These are phyloP conservation scores for Drosophila koepferae DNA, from an alignment of 2,888 invertebrate genomes.

Conservation along the genomic window DNA sequence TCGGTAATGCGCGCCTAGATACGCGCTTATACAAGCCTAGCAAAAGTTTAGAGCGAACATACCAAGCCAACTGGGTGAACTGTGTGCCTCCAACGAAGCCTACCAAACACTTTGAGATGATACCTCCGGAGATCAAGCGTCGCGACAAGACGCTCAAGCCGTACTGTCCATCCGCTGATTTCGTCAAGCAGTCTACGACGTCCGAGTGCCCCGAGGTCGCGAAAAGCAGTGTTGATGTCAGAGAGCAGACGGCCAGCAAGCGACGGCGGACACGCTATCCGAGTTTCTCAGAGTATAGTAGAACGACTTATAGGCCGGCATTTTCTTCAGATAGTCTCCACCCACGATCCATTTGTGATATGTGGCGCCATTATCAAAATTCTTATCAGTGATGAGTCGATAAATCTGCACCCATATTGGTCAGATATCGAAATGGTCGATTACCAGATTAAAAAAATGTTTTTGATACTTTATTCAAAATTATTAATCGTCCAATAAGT, in stretches of 20 bases:
- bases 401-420: background rate
- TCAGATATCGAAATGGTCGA: background rate
- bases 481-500: background rate
- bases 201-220: background rate
- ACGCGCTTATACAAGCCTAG: conserved; percentile 40
- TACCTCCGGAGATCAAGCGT: background rate
- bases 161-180: background rate
- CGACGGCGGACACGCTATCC: conserved; percentile 44
- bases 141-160: background rate
- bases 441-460: background rate
- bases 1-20: conserved; percentile 24
- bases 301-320: background rate
- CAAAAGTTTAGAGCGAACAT: conserved; percentile 30
- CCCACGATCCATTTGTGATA: conserved; percentile 11
- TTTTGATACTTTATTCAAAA: background rate
- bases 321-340: background rate
- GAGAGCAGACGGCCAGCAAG: background rate
- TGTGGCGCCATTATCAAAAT: conserved; percentile 10
- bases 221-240: background rate
- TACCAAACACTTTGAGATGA: background rate
- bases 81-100: conserved; percentile 3
- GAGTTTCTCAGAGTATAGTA: conserved; percentile 53
- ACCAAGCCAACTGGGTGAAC: conserved; percentile 44
- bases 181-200: background rate
- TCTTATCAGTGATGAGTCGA: background rate